phyloP scores from a whole-genome alignment of 2,113 vertebrate genomes.

The Phrynocephalus versicolor region DNA sequence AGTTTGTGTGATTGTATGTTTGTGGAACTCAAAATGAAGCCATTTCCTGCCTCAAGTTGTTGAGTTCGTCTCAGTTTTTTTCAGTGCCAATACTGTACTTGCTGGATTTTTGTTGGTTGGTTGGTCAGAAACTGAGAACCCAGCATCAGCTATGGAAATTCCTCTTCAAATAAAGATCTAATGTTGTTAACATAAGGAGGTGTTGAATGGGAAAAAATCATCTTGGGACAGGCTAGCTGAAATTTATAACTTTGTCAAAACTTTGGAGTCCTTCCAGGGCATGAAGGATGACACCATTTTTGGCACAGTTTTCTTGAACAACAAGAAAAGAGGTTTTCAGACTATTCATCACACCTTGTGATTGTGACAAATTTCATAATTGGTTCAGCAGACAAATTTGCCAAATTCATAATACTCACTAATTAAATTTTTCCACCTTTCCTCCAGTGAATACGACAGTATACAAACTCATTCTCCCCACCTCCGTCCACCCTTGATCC shows the following conservation, averaged over 20 bases:
- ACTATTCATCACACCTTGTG: background rate
- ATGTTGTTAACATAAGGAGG: background rate
- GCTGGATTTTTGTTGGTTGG: background rate
- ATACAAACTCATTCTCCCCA: background rate
- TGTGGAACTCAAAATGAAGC: too few species aligned
- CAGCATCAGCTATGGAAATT: background rate
- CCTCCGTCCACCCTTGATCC: background rate
- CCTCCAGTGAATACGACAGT: background rate
- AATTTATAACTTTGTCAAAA: background rate
- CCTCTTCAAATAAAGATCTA: background rate
- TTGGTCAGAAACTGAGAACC: too few species aligned
- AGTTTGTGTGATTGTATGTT: too few species aligned
- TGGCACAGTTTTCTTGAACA: background rate
- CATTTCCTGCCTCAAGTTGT: too few species aligned
- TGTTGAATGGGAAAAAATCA: too few species aligned
- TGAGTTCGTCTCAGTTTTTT: too few species aligned
- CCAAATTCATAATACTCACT: background rate
- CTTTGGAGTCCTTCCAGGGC: background rate
- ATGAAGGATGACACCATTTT: background rate
- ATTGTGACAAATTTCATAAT: background rate
- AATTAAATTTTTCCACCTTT: background rate
- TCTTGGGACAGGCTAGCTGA: background rate
- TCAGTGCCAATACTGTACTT: background rate
- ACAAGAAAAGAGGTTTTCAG: background rate
- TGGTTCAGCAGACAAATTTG: constrained; percentile 4